Conservation (phyloP, 2,888 invertebrate genomes). For the Cordilura impudica region DNA sequence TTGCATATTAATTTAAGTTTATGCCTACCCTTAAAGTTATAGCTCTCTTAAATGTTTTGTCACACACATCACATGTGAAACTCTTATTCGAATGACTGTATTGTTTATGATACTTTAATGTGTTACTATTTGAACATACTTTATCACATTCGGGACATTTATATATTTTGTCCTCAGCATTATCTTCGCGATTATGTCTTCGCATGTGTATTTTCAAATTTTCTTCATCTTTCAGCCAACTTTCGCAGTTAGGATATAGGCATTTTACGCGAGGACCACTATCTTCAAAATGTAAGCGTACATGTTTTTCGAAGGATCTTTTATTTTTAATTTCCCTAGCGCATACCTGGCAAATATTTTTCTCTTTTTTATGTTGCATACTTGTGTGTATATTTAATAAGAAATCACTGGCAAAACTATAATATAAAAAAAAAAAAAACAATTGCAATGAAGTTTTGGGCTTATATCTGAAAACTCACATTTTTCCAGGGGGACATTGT, state of each 20-base stretch:
- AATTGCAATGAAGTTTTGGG: not conserved
- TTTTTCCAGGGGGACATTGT: conserved; percentile 70
- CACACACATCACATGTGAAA: conserved; percentile 74
- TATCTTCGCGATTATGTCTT: conserved; percentile 68
- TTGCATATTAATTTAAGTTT: not conserved
- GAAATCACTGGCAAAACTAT: conserved; percentile 74
- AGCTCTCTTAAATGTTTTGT: conserved; percentile 76
- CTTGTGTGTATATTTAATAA: conserved; percentile 72
- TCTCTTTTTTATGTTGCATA: conserved; percentile 70
- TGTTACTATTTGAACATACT: conserved; percentile 74
- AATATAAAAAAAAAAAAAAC: not conserved
- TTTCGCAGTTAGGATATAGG: conserved; percentile 73
- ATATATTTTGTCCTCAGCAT: conserved; percentile 64
- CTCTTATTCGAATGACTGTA: conserved; percentile 74
- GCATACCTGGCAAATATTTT: conserved; percentile 76
- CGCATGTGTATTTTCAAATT: conserved; percentile 74
- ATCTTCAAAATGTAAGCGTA: conserved; percentile 72
- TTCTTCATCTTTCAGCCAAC: conserved; percentile 76
- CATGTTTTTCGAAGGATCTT: conserved; percentile 74
- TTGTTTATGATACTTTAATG: conserved; percentile 74
- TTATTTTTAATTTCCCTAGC: conserved; percentile 76
- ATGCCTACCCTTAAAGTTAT: conserved; percentile 72
- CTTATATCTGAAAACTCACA: conserved; percentile 54
- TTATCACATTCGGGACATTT: conserved; percentile 73
- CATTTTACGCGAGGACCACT: conserved; percentile 75